phyloP scores from a whole-genome alignment of 2,113 vertebrate species.

The Amblyopsis rosae region DNA sequence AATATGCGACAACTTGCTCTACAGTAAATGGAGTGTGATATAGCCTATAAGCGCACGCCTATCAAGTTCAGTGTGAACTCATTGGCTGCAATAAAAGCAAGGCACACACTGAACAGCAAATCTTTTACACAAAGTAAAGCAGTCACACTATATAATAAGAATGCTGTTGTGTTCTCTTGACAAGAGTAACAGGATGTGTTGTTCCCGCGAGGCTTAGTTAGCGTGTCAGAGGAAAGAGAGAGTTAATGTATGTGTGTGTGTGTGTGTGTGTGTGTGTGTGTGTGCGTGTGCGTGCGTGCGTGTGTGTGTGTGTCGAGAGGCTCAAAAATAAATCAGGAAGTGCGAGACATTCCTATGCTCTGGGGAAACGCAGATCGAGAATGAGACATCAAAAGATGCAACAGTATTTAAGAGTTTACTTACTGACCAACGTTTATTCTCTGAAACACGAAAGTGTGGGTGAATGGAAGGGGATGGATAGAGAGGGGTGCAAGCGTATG shows the following conservation, averaged over 20 bases:
- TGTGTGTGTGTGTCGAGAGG: slow-evolving; percentile 3
- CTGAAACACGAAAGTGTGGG: no score
- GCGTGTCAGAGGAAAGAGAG: slow-evolving; percentile 12
- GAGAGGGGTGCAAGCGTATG: no score
- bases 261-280: not conserved
- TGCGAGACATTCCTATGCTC: slow-evolving; percentile 13
- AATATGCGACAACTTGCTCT: no score
- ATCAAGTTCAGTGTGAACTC: no score
- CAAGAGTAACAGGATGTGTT: slow-evolving; percentile 4
- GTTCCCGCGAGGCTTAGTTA: slow-evolving; percentile 7
- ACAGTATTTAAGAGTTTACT: not conserved
- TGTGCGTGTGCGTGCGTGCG: not conserved
- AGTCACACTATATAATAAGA: slow-evolving; percentile 14
- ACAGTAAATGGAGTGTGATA: no score
- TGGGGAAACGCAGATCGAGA: slow-evolving; percentile 9
- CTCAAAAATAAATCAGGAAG: slow-evolving; percentile 17
- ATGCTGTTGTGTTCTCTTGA: slow-evolving; percentile 2
- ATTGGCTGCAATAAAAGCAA: no score
- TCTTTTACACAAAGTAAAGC: not conserved
- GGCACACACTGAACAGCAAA: slow-evolving; percentile 3
- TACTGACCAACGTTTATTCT: no score
- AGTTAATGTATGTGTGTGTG: not conserved
- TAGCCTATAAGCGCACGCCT: no score
- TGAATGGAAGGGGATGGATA: no score
- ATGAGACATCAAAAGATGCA: not conserved